Conservation (phyloP, 1,140 invertebrate species). For the Vanessa atalanta region DNA sequence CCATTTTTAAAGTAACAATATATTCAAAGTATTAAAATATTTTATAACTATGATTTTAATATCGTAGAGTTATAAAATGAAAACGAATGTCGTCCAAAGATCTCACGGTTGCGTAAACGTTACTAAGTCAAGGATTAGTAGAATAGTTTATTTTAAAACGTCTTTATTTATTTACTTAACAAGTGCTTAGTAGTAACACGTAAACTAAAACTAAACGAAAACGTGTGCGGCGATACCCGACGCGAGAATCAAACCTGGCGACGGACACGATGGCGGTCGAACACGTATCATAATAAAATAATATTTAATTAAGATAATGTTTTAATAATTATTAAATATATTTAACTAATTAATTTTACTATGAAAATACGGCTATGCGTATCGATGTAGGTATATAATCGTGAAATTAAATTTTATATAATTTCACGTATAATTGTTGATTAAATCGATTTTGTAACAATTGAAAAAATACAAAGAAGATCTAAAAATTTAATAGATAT, state of each 20-base stretch:
- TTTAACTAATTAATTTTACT: too few relatives aligned
- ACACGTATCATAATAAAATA: slow-evolving; percentile 8
- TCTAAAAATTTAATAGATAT: slow-evolving; percentile 12
- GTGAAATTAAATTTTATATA: too few relatives aligned
- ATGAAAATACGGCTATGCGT: too few relatives aligned
- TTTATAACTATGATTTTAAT: too few relatives aligned
- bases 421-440: too few relatives aligned
- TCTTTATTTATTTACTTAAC: slow-evolving; percentile 76
- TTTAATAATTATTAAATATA: background rate
- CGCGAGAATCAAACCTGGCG: slow-evolving; percentile 53
- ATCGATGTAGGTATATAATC: too few relatives aligned
- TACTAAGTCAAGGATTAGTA: slow-evolving; percentile 74
- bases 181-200: slow-evolving; percentile 76
- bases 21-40: too few relatives aligned
- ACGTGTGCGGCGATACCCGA: slow-evolving; percentile 51
- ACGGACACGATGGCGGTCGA: slow-evolving; percentile 42
- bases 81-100: slow-evolving; percentile 44
- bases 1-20: too few relatives aligned
- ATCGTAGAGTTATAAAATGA: background rate
- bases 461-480: background rate
- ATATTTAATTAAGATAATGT: background rate
- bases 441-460: background rate
- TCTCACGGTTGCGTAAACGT: slow-evolving; percentile 69
- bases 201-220: slow-evolving; percentile 63
- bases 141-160: slow-evolving; percentile 74